A percentile compares a stretch with the other conserved stretches of the same genome.
Evolutionary conservation across 2,888 invertebrate species (phyloP).

Genomic region (Coenonympha arcania): DNA sequence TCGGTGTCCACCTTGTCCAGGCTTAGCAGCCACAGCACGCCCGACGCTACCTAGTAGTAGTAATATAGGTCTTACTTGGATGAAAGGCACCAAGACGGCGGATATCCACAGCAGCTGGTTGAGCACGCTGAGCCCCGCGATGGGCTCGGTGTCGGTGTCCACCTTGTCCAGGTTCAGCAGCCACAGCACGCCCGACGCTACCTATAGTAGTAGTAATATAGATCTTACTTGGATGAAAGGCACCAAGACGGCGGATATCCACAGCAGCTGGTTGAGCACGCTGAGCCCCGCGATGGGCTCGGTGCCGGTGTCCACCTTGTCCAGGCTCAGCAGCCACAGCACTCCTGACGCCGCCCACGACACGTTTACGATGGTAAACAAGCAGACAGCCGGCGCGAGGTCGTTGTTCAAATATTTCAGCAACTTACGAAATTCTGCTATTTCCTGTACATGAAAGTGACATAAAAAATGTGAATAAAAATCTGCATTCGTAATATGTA

Average conservation of each 20-base stretch:
- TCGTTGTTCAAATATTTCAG: constrained; percentile 84
- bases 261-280: constrained; percentile 75
- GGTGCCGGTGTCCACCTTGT: constrained; percentile 74
- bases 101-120: constrained; percentile 78
- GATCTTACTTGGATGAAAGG: constrained; percentile 78
- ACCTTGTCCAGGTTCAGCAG: constrained; percentile 76
- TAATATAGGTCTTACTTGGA: constrained; percentile 65
- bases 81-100: constrained; percentile 78
- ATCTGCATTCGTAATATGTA: too few relatives aligned
- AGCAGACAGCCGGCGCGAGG: constrained; percentile 82
- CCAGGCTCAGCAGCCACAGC: constrained; percentile 78
- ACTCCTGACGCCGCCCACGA: constrained; percentile 82
- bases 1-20: too few relatives aligned
- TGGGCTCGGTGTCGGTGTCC: constrained; percentile 73
- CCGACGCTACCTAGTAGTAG: too few relatives aligned
- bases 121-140: constrained; percentile 74
- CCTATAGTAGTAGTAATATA: not conserved
- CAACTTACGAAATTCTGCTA: constrained; percentile 84
- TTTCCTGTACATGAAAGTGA: too few relatives aligned
- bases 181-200: constrained; percentile 80
- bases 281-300: constrained; percentile 75
- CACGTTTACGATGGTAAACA: constrained; percentile 83
- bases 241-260: constrained; percentile 77
- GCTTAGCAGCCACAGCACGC: too few relatives aligned
- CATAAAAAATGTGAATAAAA: too few relatives aligned